Evolutionary conservation across 2,113 vertebrate genomes (phyloP).

Genomic region (Anolis carolinensis): DNA sequence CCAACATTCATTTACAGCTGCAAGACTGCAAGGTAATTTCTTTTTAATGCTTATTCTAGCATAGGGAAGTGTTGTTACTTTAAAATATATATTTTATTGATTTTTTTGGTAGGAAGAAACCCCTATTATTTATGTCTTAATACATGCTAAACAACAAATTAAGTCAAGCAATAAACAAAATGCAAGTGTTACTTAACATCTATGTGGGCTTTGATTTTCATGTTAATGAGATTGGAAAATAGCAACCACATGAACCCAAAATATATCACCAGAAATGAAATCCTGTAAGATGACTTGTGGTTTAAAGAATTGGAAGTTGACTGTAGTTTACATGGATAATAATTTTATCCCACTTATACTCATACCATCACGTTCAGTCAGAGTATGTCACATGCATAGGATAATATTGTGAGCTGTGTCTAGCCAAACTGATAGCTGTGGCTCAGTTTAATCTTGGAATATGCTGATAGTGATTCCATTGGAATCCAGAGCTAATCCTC

Average conservation of each 20-base stretch:
- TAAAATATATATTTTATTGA: not conserved
- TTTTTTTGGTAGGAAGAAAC: not conserved
- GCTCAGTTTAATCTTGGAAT: not conserved
- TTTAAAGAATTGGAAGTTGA: not conserved
- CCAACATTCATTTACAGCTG: constrained; percentile 67
- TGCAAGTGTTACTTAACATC: not conserved
- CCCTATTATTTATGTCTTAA: not conserved
- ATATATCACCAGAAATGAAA: not conserved
- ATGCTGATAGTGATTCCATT: too few relatives aligned
- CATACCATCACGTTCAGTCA: constrained; percentile 35
- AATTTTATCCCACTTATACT: constrained; percentile 4
- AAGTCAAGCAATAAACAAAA: not conserved
- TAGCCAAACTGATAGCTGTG: constrained; percentile 22
- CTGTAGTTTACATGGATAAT: not conserved
- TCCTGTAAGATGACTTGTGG: rapidly evolving
- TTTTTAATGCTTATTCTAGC: constrained; percentile 16
- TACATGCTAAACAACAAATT: not conserved
- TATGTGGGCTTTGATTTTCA: constrained; percentile 22
- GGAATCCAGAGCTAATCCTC: not conserved
- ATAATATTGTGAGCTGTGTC: constrained; percentile 19
- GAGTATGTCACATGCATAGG: not conserved
- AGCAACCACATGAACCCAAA: not conserved
- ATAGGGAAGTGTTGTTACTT: constrained; percentile 15
- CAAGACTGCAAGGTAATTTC: constrained; percentile 26
- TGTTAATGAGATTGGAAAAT: constrained; percentile 15